Conservation (phyloP, 2,797 vertebrate species). For the Leptodactylus fallax region DNA sequence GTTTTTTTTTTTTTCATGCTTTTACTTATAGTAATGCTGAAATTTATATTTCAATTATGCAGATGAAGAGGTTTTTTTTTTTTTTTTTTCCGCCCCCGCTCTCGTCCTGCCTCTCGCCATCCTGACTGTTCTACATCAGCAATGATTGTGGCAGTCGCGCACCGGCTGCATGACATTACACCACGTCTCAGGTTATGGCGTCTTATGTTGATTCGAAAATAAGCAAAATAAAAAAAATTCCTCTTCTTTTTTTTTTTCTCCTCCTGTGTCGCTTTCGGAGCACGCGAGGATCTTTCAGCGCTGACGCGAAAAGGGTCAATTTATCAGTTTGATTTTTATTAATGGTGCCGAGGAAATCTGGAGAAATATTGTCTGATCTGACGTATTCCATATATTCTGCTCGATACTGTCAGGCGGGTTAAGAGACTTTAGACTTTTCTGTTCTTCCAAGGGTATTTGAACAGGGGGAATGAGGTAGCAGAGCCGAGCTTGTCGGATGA, state of each 20-base stretch:
- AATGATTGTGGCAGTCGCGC: not conserved
- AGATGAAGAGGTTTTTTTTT: not conserved
- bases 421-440: constrained; percentile 31
- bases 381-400: constrained; percentile 41
- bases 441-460: not conserved
- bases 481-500: not conserved
- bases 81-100: not conserved
- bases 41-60: constrained; percentile 47
- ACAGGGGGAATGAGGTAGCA: not conserved
- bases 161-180: not conserved
- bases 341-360: constrained; percentile 42
- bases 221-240: constrained; percentile 33
- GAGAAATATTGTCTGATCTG: constrained; percentile 38
- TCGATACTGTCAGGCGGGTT: constrained; percentile 39
- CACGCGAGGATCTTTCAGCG: not conserved
- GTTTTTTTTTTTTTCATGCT: not conserved
- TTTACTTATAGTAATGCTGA: too few species aligned
- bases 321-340: constrained; percentile 60
- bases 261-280: not conserved
- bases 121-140: not conserved
- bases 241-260: not conserved
- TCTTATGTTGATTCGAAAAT: constrained; percentile 42
- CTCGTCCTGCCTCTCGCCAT: not conserved
- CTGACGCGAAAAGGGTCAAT: constrained; percentile 36
- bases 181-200: not conserved